Evolutionary conservation across 2,797 vertebrate species (phyloP), one percentile per base, ranked within the genome.

Genomic region (Sebastes iracundus): DNA sequence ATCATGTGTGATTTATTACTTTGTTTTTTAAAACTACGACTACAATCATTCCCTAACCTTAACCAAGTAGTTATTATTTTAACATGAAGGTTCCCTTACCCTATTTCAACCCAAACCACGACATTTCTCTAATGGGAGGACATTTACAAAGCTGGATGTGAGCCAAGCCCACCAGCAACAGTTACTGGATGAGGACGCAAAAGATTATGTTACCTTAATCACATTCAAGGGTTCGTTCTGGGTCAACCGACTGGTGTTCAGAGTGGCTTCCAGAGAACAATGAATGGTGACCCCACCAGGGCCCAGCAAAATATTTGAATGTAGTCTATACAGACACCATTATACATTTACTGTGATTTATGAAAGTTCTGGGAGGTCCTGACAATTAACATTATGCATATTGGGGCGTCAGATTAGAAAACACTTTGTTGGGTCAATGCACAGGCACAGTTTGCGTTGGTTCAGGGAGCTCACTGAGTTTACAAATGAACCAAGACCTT

Each of bases 111-210:
- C 53, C 23, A 55, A 52, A 72, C 35, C 18, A 8, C 3, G 1
- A 56, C 64, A 8, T 64, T 18, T 60, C 60, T 71, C 8, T 46
- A 18, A 66, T 55, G 32, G n/a, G 35, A 53, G 28, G 35, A 58
- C 13, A 30, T 88, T 76, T 52, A 74, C 25, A 73, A 78, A 85
- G 55, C 63, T 88, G 60, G 77, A 87, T 32, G 59, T 67, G 62
- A 88, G 81, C 72, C 71, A 75, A 5, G 32, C 28, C 60, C 22
- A 59, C 35, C n/a, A 80, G 35, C 75, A 78, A n/a, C 30, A 27
- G 60, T 11, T 66, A 7, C 60, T 84, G 16, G 77, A 72, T 18
- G 33, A 78, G 27, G 49, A 70, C 7, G 75, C 75, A 60, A 75
- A 83, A 72, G 10, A 85, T 58, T 79, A 76, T 59, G 68, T 80